Percentiles rank a stretch among this genome's conserved stretches.
phyloP scores from a whole-genome alignment of 2,888 invertebrate species.

The Cotesia congregata region DNA sequence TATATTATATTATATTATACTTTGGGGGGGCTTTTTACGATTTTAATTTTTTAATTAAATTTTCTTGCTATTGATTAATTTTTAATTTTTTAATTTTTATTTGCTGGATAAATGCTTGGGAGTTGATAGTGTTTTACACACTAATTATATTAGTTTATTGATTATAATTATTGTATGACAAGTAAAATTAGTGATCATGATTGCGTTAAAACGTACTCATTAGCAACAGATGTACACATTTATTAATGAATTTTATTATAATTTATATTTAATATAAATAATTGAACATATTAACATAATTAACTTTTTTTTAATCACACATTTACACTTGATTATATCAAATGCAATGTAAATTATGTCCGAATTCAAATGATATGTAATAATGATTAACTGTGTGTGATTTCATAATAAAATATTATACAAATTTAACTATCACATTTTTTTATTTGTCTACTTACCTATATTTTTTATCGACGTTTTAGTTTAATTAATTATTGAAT shows the following conservation, averaged over 20 bases:
- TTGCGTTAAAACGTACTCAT: neutral
- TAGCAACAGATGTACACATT: neutral
- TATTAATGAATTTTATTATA: neutral
- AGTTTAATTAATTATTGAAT: no score
- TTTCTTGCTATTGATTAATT: neutral
- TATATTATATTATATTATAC: neutral
- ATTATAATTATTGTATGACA: neutral
- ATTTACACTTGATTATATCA: neutral
- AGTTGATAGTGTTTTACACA: neutral
- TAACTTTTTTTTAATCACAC: neutral
- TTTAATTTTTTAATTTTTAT: neutral
- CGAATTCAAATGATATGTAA: neutral
- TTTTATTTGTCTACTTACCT: neutral
- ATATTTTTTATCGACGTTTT: neutral
- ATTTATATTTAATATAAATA: conserved; percentile 1
- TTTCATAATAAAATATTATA: neutral
- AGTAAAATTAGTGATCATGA: neutral
- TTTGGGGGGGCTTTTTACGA: neutral
- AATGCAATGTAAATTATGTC: conserved; percentile 1
- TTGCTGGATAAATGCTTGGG: neutral
- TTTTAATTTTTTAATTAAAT: neutral
- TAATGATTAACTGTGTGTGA: neutral
- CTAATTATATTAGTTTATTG: neutral
- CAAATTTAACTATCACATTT: neutral
- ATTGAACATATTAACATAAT: neutral